Base-by-base conservation (phyloP, 2,113 vertebrate genomes). In the Plotosus lineatus region DNA sequence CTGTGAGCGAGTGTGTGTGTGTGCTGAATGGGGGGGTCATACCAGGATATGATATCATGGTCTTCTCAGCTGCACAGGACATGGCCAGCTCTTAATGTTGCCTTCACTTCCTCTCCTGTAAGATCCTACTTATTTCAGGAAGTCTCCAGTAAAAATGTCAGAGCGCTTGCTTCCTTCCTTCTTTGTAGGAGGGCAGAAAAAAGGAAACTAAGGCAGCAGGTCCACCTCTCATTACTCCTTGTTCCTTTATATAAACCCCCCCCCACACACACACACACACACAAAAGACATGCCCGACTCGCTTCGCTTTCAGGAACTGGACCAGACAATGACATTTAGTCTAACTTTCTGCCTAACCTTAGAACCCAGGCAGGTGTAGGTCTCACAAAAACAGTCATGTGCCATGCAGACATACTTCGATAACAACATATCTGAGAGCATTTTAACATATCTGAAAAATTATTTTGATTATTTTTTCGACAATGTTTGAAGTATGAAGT, bases 21-120 rank as follows among this genome's bases (percentile, higher is more conserved):
- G 6, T 21, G 60, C 84, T 89, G n/a, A n/a, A n/a, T n/a, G n/a
- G n/a, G n/a, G n/a, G n/a, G n/a, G n/a, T n/a, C n/a, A 88, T 42
- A 50, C 73, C 77, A 87, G 91, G 91, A 93, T 89, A 87, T 91
- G 87, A 91, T 79, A 80, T 90, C 88, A 92, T 86, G 72, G 72
- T 82, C 78, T 83, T 87, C 87, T 91, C 89, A 92, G 90, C 91
- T 90, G 89, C 86, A 87, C 81, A 89, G 91, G 92, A 93, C 91
- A 88, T 85, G 88, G 50, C 75, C 44, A 15, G 79, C 84, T 69
- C 65, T 77, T 85, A 86, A 83, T 80, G 63, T 82, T 75, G 81
- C 83, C 80, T 78, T 48, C 38, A 26, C 58, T 75, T 50, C 77
- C 56, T 58, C 42, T 78, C 42, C 38, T 75, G 36, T 85, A 65